phyloP scores from a whole-genome alignment of 2,888 invertebrate species.

The Napeogenes inachia region DNA sequence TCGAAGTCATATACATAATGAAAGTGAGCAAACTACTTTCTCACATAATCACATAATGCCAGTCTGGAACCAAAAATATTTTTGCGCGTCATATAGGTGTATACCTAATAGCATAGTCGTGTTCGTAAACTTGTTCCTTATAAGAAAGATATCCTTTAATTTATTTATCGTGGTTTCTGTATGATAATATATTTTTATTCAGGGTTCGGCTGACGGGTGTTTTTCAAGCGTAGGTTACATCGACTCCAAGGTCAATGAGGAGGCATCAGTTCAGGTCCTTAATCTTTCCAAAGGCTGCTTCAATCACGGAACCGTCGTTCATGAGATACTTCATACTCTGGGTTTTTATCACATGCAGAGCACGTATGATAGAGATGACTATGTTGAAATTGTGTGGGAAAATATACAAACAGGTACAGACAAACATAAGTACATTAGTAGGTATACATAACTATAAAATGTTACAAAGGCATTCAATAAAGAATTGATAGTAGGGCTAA shows the following conservation, averaged over 20 bases:
- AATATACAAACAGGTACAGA: conserved; percentile 82
- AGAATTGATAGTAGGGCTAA: too few relatives aligned
- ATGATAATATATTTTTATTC: conserved; percentile 4
- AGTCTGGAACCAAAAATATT: background rate
- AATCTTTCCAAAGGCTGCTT: conserved; percentile 78
- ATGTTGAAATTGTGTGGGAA: conserved; percentile 84
- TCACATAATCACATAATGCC: background rate
- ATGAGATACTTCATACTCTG: conserved; percentile 87
- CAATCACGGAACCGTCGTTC: conserved; percentile 81
- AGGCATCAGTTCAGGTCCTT: conserved; percentile 61
- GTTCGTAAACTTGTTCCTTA: background rate
- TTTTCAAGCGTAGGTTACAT: conserved; percentile 64
- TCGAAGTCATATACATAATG: conserved; percentile 23
- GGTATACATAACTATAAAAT: background rate
- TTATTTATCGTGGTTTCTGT: background rate
- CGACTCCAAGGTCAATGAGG: conserved; percentile 42
- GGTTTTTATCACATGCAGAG: conserved; percentile 92
- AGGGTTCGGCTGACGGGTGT: conserved; percentile 84
- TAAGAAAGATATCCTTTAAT: background rate
- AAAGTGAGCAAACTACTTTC: conserved; percentile 34
- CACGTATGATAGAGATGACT: conserved; percentile 85
- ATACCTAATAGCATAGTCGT: background rate
- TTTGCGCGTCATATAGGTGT: background rate
- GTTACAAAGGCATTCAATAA: background rate
- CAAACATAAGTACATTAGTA: conserved; percentile 36